Evolutionary conservation across 2,113 vertebrate species (phyloP).

Genomic region (Oreochromis spilurus): DNA sequence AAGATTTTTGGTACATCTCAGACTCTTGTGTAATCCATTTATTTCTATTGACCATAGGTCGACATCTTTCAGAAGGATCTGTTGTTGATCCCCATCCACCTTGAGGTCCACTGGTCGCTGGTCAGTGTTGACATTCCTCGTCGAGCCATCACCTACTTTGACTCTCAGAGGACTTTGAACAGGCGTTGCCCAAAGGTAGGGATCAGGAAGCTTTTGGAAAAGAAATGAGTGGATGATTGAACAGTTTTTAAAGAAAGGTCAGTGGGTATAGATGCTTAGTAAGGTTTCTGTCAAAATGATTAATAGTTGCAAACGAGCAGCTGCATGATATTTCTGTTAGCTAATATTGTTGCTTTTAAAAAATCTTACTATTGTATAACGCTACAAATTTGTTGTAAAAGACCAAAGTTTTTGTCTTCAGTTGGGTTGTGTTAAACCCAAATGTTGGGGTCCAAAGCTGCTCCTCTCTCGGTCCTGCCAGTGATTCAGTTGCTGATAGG

Average conservation of each 20-base stretch:
- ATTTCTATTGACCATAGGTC: conserved; percentile 62
- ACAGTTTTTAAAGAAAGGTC: background rate
- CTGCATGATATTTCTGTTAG: background rate
- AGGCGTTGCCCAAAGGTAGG: conserved; percentile 88
- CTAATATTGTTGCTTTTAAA: background rate
- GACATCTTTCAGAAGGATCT: conserved; percentile 92
- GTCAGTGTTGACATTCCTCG: conserved; percentile 83
- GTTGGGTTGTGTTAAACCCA: background rate
- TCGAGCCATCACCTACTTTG: conserved; percentile 86
- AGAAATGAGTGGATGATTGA: background rate
- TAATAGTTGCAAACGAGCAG: background rate
- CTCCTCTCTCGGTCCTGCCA: background rate
- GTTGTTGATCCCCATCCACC: conserved; percentile 87
- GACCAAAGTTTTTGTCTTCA: background rate
- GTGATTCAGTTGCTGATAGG: background rate
- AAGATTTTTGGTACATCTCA: background rate
- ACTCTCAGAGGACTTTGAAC: conserved; percentile 90
- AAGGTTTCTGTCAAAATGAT: background rate
- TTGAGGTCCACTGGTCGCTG: conserved; percentile 93
- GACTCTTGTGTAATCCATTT: background rate
- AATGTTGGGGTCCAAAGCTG: background rate
- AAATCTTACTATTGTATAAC: background rate
- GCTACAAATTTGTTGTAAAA: background rate
- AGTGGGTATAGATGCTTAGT: background rate
- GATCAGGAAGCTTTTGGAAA: background rate